Conservation (phyloP, 23 tunicate genomes). For the Trididemnum miniatum region DNA sequence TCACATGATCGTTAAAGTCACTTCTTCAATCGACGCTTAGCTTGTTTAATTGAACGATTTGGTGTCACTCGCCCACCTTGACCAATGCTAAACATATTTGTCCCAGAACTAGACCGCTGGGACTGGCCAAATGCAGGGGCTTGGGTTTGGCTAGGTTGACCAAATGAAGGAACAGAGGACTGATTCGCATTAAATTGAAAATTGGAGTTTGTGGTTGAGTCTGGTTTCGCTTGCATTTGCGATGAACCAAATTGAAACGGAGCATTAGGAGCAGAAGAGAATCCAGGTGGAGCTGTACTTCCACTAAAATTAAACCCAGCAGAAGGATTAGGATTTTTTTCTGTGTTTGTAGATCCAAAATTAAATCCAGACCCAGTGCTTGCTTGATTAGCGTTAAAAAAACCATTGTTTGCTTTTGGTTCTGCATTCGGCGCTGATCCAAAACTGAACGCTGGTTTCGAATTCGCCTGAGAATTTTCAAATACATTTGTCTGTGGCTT, state of each 20-base stretch:
- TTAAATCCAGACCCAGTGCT: neutral
- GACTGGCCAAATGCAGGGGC: neutral
- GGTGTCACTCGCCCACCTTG: conserved; percentile 24
- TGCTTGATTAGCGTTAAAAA: neutral
- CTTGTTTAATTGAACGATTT: neutral
- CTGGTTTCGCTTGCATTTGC: conserved; percentile 25
- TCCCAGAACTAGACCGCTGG: neutral
- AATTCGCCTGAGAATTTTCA: neutral
- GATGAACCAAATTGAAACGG: conserved; percentile 25
- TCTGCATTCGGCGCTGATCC: conserved; percentile 1
- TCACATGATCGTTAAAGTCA: too few relatives aligned
- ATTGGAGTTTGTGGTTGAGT: conserved; percentile 14
- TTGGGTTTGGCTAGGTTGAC: neutral
- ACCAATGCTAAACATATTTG: conserved; percentile 27
- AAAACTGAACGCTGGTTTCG: conserved; percentile 23
- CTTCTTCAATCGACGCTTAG: conserved; percentile 22
- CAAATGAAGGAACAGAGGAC: too few relatives aligned
- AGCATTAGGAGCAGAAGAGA: neutral
- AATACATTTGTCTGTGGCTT: neutral
- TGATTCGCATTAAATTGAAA: conserved; percentile 23
- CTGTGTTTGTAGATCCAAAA: neutral
- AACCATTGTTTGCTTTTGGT: neutral
- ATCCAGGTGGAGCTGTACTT: neutral
- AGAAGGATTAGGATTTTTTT: conserved; percentile 15
- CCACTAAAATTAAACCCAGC: conserved; percentile 24